Evolutionary conservation across 2,113 vertebrate species (phyloP).

Genomic region (Brachypodius melanocephalos): DNA sequence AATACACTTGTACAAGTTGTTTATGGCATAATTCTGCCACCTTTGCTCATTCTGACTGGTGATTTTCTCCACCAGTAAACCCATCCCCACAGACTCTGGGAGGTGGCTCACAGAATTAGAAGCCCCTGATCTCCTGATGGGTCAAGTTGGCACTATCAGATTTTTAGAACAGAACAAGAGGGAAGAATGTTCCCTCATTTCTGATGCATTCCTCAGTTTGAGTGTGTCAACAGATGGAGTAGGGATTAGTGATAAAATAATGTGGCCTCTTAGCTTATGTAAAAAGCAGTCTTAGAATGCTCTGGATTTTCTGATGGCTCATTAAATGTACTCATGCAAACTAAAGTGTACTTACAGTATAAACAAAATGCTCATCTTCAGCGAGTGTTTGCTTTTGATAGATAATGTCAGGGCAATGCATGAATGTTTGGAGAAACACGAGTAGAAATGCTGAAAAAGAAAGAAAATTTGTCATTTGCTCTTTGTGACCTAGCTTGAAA

Average conservation of each 20-base stretch:
- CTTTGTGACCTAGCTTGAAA: background rate
- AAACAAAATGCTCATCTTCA: slow-evolving; percentile 21
- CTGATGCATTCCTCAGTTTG: background rate
- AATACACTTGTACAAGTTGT: background rate
- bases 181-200: background rate
- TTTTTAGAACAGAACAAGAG: background rate
- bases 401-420: background rate
- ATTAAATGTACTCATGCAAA: slow-evolving; percentile 6
- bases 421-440: background rate
- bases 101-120: background rate
- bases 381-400: slow-evolving; percentile 2
- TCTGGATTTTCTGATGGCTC: slow-evolving; percentile 31
- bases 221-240: slow-evolving; percentile 33
- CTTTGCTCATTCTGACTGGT: background rate
- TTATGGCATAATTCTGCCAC: background rate
- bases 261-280: slow-evolving; percentile 6
- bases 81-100: background rate
- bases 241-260: slow-evolving; percentile 38
- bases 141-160: background rate
- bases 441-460: background rate
- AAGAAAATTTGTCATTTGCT: background rate
- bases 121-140: background rate
- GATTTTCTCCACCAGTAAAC: background rate
- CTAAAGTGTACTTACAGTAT: background rate
- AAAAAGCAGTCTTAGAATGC: background rate